These are phyloP conservation scores for Eclectus roratus DNA, from an alignment of 2,113 vertebrate genomes.

Conservation along the genomic window DNA sequence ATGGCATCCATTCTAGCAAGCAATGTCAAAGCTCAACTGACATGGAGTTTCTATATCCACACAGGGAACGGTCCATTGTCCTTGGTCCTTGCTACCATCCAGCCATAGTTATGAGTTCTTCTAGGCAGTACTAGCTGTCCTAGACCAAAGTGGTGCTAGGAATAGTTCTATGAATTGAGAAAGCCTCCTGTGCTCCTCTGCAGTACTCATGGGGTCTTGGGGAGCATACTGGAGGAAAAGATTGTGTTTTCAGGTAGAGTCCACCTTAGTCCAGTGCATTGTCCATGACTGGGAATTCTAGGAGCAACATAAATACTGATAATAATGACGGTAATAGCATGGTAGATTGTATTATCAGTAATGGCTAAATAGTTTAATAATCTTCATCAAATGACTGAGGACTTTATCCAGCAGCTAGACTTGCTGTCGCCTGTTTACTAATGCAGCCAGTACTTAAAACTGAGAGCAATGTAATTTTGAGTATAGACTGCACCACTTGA, in stretches of 20 bases:
- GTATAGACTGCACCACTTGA: background rate
- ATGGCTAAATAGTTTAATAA: slow-evolving; percentile 45
- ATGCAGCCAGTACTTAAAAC: background rate
- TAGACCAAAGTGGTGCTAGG: background rate
- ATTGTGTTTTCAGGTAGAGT: background rate
- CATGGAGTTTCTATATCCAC: background rate
- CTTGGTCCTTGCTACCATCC: background rate
- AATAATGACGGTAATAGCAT: slow-evolving; percentile 15
- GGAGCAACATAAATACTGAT: slow-evolving; percentile 28
- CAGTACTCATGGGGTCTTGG: background rate
- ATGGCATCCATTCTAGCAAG: background rate
- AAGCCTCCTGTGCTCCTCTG: background rate
- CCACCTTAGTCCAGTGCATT: background rate
- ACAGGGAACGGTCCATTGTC: background rate
- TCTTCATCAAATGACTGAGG: slow-evolving; percentile 28
- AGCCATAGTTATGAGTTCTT: background rate
- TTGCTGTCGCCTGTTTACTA: slow-evolving; percentile 42
- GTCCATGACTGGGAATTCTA: background rate
- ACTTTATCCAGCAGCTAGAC: slow-evolving; percentile 22
- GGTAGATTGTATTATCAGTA: slow-evolving; percentile 48
- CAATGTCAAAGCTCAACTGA: background rate
- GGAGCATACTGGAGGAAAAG: background rate
- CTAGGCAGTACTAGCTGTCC: background rate
- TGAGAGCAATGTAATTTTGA: background rate
- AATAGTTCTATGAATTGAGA: background rate